phyloP scores from a whole-genome alignment of 2,888 invertebrate species.

The Cantharis flavilabris region DNA sequence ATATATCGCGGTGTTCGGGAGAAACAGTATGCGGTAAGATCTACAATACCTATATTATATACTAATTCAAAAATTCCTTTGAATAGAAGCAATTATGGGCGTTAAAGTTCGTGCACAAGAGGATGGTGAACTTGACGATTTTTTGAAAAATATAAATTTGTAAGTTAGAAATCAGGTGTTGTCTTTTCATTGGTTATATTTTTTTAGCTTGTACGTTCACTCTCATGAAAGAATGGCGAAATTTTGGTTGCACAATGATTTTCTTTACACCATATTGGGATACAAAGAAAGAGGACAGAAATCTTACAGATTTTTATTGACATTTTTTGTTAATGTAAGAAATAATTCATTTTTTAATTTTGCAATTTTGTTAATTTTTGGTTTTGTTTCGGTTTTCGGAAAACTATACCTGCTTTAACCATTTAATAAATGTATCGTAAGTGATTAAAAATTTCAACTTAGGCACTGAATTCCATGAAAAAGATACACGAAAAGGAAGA shows the following conservation, averaged over 20 bases:
- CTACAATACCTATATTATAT: background rate
- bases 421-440: no score
- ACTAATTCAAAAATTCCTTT: background rate
- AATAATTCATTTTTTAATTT: background rate
- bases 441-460: background rate
- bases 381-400: no score
- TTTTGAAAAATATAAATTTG: background rate
- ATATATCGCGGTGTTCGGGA: background rate
- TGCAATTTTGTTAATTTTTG: no score
- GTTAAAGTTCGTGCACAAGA: constrained; percentile 9
- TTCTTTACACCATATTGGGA: background rate
- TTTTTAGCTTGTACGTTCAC: constrained; percentile 14
- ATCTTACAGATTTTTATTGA: background rate
- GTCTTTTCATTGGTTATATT: background rate
- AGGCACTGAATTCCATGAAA: background rate
- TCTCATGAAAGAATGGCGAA: constrained; percentile 13
- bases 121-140: background rate
- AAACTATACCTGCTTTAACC: no score
- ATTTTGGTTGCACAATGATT: constrained; percentile 21
- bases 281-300: background rate
- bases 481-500: background rate
- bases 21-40: constrained; percentile 12
- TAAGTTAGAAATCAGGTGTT: background rate
- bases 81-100: constrained; percentile 6
- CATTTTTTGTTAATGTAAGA: background rate